These are phyloP conservation scores for Drosophila affinis DNA, from an alignment of 2,888 invertebrate genomes.

Conservation along the genomic window DNA sequence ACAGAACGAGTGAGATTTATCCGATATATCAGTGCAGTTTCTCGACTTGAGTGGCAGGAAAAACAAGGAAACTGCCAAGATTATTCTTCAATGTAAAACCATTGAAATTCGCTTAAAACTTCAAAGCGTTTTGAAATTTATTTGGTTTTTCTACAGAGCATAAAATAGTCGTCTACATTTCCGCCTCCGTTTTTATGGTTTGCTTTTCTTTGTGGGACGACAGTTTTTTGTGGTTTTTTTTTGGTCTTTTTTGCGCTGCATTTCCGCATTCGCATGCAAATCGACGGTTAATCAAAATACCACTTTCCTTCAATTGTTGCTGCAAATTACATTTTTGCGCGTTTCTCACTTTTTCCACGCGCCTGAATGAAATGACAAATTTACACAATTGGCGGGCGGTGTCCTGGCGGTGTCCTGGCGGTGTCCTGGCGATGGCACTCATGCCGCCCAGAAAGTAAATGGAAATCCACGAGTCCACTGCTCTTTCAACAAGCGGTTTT, in stretches of 20 bases:
- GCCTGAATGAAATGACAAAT: conserved; percentile 53
- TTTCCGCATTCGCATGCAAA: conserved; percentile 52
- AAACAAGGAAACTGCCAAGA: too few species aligned
- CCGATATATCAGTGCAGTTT: too few species aligned
- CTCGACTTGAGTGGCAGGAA: too few species aligned
- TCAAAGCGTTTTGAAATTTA: too few species aligned
- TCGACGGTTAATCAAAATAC: conserved; percentile 59
- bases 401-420: conserved; percentile 1
- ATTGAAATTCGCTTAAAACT: too few species aligned
- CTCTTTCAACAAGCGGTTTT: too few species aligned
- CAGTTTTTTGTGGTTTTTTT: conserved; percentile 2
- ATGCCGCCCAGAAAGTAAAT: too few species aligned
- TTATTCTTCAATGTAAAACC: too few species aligned
- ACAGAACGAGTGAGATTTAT: too few species aligned
- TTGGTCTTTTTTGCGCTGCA: conserved; percentile 10
- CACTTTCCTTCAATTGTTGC: conserved; percentile 57
- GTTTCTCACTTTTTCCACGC: not conserved
- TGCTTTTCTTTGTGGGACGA: conserved; percentile 16
- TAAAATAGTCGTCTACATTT: not conserved
- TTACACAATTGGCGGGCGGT: conserved; percentile 40
- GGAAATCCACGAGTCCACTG: too few species aligned
- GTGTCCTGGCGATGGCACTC: too few species aligned
- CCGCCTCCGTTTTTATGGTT: conserved; percentile 13
- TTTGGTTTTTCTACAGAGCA: conserved; percentile 2
- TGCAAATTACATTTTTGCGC: conserved; percentile 52